Conservation (phyloP, 2,888 invertebrate species). For the Cerceris rybyensis region DNA sequence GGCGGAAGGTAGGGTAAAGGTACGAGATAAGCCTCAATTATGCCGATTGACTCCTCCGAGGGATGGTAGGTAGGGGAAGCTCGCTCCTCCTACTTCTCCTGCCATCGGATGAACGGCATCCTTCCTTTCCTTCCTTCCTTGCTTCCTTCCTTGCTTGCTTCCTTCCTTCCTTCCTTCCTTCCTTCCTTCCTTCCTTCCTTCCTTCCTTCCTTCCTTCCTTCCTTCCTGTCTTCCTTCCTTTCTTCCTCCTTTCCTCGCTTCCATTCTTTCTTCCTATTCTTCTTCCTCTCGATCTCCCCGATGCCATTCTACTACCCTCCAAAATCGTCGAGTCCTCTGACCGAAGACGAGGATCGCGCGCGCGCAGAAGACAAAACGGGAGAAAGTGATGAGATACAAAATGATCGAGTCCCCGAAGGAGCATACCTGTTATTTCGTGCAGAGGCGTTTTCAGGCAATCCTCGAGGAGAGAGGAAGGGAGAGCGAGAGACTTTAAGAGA, state of each 20-base stretch:
- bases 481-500: constrained; percentile 12
- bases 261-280: no score
- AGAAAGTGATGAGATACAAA: constrained; percentile 38
- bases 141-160: constrained; percentile 39
- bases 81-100: constrained; percentile 78
- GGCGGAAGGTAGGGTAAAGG: constrained; percentile 68
- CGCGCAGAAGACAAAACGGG: not conserved
- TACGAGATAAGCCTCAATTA: constrained; percentile 77
- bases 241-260: no score
- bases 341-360: not conserved
- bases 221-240: not conserved
- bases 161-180: constrained; percentile 46
- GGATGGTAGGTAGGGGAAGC: constrained; percentile 73
- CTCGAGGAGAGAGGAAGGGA: constrained; percentile 20
- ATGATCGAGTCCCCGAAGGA: constrained; percentile 37
- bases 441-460: constrained; percentile 51
- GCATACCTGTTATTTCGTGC: constrained; percentile 49
- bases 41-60: constrained; percentile 74
- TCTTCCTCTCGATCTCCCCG: no score
- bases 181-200: constrained; percentile 4
- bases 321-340: no score
- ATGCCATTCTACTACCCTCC: no score
- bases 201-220: constrained; percentile 8
- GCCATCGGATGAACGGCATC: constrained; percentile 74
- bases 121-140: constrained; percentile 55